Base-by-base conservation (phyloP, 2,113 vertebrate species). In the Lipotes vexillifer region DNA sequence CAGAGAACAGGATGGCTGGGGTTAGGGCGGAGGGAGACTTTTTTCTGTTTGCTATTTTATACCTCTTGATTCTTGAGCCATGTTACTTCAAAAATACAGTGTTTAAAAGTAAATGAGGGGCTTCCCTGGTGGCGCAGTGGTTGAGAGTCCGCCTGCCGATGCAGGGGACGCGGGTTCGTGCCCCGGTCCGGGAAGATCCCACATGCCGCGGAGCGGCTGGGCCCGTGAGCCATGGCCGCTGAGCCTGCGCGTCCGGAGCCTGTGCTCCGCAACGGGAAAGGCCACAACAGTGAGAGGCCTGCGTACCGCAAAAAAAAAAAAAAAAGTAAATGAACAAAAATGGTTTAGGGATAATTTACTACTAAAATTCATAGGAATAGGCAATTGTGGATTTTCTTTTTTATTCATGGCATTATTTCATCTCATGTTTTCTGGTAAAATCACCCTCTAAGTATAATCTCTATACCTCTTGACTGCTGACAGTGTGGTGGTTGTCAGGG, bases 381-480 rank as follows among this genome's bases (percentile, higher is more conserved):
- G 41, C 59, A 77, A 4, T 27, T 44, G 31, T 94, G 71, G 44
- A 75, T 66, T 88, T 78, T 90, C 41, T 49, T 93, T 90, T 69
- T 77, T 80, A 71, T 59, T 88, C 36, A 18, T 72, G 20, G 2
- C 77, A 31, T 93, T 68, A 21, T 52, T 82, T 86, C 80, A 63
- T 25, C 46, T 93, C 65, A 18, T 55, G 17, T 52, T 94, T 93
- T 93, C 66, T 88, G 36, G 85, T 75, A 38, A 92, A 94, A 80
- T 83, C 55, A 74, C 15, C n/a, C 59, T 63, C 63, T 46, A 27
- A 65, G 44, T 52, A 74, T 93, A 89, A 96, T 96, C 96, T 94
- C 38, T 97, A 0, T 90, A 86, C 86, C 81, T 96, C 88, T 46
- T 88, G 20, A 88, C 93, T 69, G 18, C 55, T 94, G 81, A 91